Base-by-base conservation (phyloP, 2,797 vertebrate genomes). In the Syngnathus rostellatus region DNA sequence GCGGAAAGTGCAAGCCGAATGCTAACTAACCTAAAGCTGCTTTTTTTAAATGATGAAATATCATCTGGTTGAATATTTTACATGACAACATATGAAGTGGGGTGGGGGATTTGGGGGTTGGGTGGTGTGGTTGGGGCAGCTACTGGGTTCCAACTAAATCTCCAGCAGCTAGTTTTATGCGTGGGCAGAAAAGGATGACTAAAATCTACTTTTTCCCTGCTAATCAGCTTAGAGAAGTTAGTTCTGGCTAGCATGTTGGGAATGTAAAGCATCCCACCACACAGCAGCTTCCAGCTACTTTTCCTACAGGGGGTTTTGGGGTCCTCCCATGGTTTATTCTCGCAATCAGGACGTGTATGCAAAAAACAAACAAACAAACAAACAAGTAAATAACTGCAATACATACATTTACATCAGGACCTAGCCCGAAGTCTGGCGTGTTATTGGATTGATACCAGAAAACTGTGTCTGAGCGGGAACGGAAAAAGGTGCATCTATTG, bases 401-500 rank as follows among this genome's bases (percentile, higher is more conserved):
- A 5, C 45, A 46, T 46, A 5, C 2, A 69, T n/a, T 16, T n/a
- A 6, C 14, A 38, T 12, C 12, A 5, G 45, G 43, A 14, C 14
- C 45, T 0, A 46, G 12, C 19, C 2, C 9, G 12, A 43, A 21
- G 38, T 41, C 21, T 6, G 61, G 10, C 5, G 11, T 81, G 92
- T 93, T 94, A 94, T 94, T 93, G 90, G 86, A 79, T 90, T 76
- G 59, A 57, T 89, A 83, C 72, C 68, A 77, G 88, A 71, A 97
- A 94, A 93, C 72, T 70, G 91, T 91, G 90, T 90, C 93, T 93
- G 90, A 88, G 84, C 90, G 94, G 53, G 9, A 51, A 51, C 95
- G 96, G 96, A 98, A 98, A 97, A 98, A 96, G 95, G 93, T 96
- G 95, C 90, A 89, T 90, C 92, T 84, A 97, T 94, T 96, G 94